phyloP scores from a whole-genome alignment of 2,113 vertebrate species.

The Connochaetes taurinus region DNA sequence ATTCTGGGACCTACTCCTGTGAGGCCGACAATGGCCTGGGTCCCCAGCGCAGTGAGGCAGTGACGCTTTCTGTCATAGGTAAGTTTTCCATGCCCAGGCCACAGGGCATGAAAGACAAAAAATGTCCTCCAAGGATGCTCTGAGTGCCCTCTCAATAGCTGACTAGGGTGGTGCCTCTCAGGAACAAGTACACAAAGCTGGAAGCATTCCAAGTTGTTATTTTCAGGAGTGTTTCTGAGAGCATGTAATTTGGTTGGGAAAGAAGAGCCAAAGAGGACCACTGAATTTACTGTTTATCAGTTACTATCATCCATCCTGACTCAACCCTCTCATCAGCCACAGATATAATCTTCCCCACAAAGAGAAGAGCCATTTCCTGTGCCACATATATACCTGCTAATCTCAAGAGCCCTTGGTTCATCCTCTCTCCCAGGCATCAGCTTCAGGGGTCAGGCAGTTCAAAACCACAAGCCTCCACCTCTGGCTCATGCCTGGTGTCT shows the following conservation, averaged over 20 bases:
- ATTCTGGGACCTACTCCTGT: slow-evolving; percentile 50
- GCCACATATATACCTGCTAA: background rate
- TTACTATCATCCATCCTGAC: no score
- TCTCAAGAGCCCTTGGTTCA: background rate
- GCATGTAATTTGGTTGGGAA: background rate
- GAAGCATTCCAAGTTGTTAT: background rate
- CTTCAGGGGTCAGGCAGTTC: background rate
- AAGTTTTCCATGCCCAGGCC: background rate
- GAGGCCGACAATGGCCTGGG: slow-evolving; percentile 30
- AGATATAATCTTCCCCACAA: background rate
- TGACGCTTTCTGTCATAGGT: background rate
- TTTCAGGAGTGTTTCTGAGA: background rate
- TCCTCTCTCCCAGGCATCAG: background rate
- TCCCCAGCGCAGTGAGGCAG: background rate
- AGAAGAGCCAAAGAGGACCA: background rate
- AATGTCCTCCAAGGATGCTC: background rate
- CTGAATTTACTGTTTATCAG: background rate
- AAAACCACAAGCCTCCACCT: background rate
- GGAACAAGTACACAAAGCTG: no score
- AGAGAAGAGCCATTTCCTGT: no score
- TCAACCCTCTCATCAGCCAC: rapidly evolving
- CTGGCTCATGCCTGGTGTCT: background rate
- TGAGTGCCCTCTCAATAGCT: background rate
- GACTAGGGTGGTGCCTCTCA: background rate
- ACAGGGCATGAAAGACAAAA: background rate